Conservation (phyloP, 2,888 invertebrate species). For the Trachelus stipa region DNA sequence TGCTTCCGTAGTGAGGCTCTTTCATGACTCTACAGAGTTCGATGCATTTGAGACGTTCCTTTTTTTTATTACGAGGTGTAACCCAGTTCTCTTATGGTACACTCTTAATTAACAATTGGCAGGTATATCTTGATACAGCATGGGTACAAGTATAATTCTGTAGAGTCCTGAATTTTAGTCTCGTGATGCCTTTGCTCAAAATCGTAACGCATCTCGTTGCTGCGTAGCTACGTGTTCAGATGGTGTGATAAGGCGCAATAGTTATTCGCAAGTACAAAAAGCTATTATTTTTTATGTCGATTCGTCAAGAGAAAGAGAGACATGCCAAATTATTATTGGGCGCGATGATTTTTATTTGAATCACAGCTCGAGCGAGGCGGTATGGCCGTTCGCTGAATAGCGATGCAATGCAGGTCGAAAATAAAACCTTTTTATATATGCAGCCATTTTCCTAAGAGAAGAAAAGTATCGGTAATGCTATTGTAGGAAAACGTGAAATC, state of each 20-base stretch:
- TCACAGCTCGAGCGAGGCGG: conserved; percentile 14
- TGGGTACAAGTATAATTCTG: not conserved
- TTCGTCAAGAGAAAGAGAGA: not conserved
- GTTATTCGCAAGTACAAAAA: conserved; percentile 41
- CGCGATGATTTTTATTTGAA: conserved; percentile 11
- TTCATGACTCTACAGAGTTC: not conserved
- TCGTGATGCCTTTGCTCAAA: not conserved
- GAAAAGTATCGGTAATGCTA: not conserved
- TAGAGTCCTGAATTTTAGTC: not conserved
- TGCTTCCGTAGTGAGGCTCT: not conserved
- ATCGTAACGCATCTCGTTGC: not conserved
- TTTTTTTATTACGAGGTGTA: not conserved
- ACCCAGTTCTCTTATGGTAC: not conserved
- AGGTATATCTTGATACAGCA: not conserved
- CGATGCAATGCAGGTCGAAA: conserved; percentile 19
- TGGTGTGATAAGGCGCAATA: conserved; percentile 23
- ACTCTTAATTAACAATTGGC: not conserved
- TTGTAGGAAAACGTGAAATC: conserved; percentile 21
- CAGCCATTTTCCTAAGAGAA: conserved; percentile 43
- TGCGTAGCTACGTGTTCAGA: not conserved
- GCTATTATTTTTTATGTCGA: conserved; percentile 33
- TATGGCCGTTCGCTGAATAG: conserved; percentile 24
- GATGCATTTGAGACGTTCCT: not conserved
- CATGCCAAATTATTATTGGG: conserved; percentile 15
- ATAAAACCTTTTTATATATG: conserved; percentile 41